A percentile compares a stretch with the other conserved stretches of the same genome.
phyloP scores from a whole-genome alignment of 1,140 invertebrate species.

The Drosophila pseudoobscura region DNA sequence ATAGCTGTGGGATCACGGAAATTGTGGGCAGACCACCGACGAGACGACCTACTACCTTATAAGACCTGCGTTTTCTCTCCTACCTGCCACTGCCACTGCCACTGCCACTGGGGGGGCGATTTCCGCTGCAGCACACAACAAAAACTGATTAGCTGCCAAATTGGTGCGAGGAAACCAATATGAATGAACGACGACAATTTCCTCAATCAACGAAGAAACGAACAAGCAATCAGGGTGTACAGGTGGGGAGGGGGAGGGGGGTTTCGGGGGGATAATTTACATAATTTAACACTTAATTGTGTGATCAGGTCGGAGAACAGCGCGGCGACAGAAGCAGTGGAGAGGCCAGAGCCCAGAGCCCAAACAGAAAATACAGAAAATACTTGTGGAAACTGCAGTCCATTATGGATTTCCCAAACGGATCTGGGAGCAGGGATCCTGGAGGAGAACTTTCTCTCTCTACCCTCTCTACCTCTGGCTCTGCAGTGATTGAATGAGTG shows the following conservation, averaged over 20 bases:
- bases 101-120: slow-evolving; percentile 39
- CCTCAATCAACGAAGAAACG: slow-evolving; percentile 65
- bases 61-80: slow-evolving; percentile 24
- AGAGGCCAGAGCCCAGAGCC: neutral
- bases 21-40: slow-evolving; percentile 47
- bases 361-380: neutral
- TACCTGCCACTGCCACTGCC: too few relatives aligned
- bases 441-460: too few relatives aligned
- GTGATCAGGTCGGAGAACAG: slow-evolving; percentile 31
- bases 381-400: too few relatives aligned
- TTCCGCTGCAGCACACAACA: slow-evolving; percentile 62
- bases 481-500: neutral
- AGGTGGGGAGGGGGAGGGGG: neutral
- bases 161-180: slow-evolving; percentile 39
- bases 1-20: slow-evolving; percentile 53
- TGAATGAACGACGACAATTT: slow-evolving; percentile 57
- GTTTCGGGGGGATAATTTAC: slow-evolving; percentile 44
- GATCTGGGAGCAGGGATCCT: too few relatives aligned
- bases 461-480: neutral
- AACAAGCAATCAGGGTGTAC: slow-evolving; percentile 22
- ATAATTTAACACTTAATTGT: slow-evolving; percentile 80
- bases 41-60: slow-evolving; percentile 28
- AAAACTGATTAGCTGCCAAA: slow-evolving; percentile 69
- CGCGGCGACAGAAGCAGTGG: slow-evolving; percentile 1
- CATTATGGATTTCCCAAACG: too few relatives aligned